A percentile compares a stretch with the other conserved stretches of the same genome.
Conservation (phyloP, 2,797 vertebrate species). For the Menidia menidia region DNA sequence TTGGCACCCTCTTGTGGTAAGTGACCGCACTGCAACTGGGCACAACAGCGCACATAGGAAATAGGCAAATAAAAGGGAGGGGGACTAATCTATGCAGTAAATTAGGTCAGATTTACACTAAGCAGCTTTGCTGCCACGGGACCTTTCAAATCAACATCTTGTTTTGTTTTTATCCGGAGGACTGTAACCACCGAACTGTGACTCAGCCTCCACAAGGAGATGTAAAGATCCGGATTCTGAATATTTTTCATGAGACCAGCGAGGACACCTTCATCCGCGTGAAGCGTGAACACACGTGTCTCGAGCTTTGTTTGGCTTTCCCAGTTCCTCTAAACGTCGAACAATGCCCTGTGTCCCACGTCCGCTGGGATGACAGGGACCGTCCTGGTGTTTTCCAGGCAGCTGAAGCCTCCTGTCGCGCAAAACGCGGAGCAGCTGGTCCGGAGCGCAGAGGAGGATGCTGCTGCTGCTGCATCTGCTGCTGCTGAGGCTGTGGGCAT, state of each 20-base stretch:
- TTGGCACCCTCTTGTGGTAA: background rate
- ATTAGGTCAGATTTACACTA: rapidly evolving
- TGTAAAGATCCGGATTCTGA: conserved; percentile 31
- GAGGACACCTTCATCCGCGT: background rate
- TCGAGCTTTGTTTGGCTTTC: background rate
- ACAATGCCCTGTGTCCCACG: background rate
- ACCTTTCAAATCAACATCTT: background rate
- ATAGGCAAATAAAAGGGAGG: background rate
- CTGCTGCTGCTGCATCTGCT: conserved; percentile 42
- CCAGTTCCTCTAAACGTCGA: background rate
- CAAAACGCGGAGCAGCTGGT: conserved; percentile 52
- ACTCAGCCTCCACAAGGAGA: conserved; percentile 14
- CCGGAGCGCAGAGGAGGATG: conserved; percentile 27
- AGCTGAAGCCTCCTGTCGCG: conserved; percentile 12
- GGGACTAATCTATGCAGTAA: background rate
- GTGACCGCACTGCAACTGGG: too few relatives aligned
- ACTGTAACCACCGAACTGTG: conserved; percentile 10
- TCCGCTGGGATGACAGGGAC: background rate
- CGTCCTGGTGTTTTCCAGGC: conserved; percentile 9
- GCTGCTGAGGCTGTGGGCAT: conserved; percentile 57
- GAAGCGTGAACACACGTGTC: background rate
- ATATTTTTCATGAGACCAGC: background rate
- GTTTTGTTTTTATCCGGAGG: background rate
- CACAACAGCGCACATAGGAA: background rate
- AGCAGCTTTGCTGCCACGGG: rapidly evolving